Evolutionary conservation across 2,113 vertebrate species (phyloP), one percentile per base, ranked within the genome.

Genomic region (Perca schrenkii): DNA sequence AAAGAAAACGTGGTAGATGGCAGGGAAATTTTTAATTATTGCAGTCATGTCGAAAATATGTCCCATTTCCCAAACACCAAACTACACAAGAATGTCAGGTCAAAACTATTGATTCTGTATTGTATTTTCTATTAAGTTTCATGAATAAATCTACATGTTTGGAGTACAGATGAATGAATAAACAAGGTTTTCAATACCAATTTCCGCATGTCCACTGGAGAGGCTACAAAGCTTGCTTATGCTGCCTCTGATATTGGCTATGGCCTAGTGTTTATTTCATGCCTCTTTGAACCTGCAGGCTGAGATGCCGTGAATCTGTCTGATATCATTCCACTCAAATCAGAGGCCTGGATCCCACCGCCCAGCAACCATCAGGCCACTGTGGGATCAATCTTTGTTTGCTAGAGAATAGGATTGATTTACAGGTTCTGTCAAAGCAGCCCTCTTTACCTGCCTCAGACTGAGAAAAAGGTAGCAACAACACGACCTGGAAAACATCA

Each of bases 321-420:
- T 93, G 86, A 95, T 94, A 93, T 93, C 86, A 94, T 94, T 88
- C 91, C 92, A 91, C 91, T 95, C 94, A 95, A 95, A 93, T 91
- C 86, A 69, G 87, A 92, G 89, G 86, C 91, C 92, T 88, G 85
- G 88, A 90, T 89, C 92, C 86, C 80, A 88, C 84, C 80, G 76
- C 84, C 81, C 81, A 79, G 86, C 88, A 89, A 88, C 89, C 86
- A 90, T 90, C 85, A 85, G 87, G 87, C 89, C 85, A 84, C 93
- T 84, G 88, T 87, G 86, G 89, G 92, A 95, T 95, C 95, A 95
- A 95, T 96, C 93, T 95, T 93, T 94, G 92, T 92, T 94, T 92
- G 91, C 83, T 84, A 75, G 89, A 88, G 91, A 79, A 87, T 74
- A 76, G 91, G 93, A 95, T 94, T 95, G 95, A 96, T 96, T 96